These are phyloP conservation scores for Platichthys flesus DNA, from an alignment of 2,113 vertebrate genomes.

Conservation along the genomic window DNA sequence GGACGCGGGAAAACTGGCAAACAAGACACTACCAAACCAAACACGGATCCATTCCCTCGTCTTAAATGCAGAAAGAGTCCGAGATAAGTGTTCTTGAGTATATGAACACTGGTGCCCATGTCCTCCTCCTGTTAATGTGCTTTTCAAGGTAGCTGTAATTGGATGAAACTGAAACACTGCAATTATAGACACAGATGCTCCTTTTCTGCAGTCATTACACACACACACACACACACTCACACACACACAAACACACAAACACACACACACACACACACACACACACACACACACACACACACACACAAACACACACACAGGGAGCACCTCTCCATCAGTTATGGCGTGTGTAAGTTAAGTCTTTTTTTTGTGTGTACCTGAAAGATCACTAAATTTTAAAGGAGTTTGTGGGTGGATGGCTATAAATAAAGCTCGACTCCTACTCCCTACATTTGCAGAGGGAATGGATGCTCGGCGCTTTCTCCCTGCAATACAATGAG, in stretches of 20 bases:
- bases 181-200: slow-evolving; percentile 55
- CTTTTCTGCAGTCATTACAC: slow-evolving; percentile 27
- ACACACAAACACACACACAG: neutral
- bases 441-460: slow-evolving; percentile 45
- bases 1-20: slow-evolving; percentile 26
- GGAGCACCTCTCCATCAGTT: slow-evolving; percentile 19
- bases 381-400: slow-evolving; percentile 54
- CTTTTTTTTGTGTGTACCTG: slow-evolving; percentile 14
- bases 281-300: neutral
- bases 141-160: slow-evolving; percentile 60
- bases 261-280: slow-evolving; percentile 5
- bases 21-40: neutral
- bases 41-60: neutral
- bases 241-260: slow-evolving; percentile 17
- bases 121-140: slow-evolving; percentile 26
- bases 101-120: slow-evolving; percentile 21
- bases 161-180: slow-evolving; percentile 57
- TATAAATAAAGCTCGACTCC: slow-evolving; percentile 66
- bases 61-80: slow-evolving; percentile 8
- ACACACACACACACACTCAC: slow-evolving; percentile 9
- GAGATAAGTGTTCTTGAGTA: slow-evolving; percentile 18
- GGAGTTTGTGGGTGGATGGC: slow-evolving; percentile 53
- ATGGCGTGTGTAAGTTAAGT: slow-evolving; percentile 35
- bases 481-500: slow-evolving; percentile 38
- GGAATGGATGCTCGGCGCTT: slow-evolving; percentile 29